phyloP scores from a whole-genome alignment of 2,113 vertebrate genomes.

The Alethe castanea region DNA sequence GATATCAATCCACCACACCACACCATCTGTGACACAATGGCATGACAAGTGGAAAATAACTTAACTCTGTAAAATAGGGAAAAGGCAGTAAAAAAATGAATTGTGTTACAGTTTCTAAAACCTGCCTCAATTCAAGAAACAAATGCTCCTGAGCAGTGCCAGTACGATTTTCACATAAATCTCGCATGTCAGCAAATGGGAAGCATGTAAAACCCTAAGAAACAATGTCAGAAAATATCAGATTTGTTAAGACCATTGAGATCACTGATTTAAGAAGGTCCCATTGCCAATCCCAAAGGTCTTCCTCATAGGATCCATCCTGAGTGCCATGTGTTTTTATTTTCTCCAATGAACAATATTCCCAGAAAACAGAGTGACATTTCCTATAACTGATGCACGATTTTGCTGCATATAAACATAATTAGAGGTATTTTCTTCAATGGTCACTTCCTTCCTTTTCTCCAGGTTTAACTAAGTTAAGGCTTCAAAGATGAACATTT shows the following conservation, averaged over 20 bases:
- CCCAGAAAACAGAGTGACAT: neutral
- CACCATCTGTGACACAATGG: slow-evolving; percentile 7
- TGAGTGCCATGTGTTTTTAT: neutral
- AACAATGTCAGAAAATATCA: neutral
- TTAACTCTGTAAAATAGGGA: slow-evolving; percentile 22
- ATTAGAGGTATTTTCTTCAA: neutral
- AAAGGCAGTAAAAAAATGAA: slow-evolving; percentile 58
- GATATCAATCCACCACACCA: slow-evolving; percentile 2
- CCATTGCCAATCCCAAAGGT: neutral
- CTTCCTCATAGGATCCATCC: neutral
- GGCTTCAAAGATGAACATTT: neutral
- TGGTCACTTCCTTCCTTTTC: neutral
- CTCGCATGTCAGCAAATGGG: neutral
- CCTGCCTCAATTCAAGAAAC: slow-evolving; percentile 43
- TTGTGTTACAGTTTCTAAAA: slow-evolving; percentile 51
- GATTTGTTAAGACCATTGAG: neutral
- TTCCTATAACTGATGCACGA: neutral
- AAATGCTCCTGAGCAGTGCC: neutral
- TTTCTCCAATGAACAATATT: neutral
- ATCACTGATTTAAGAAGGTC: neutral
- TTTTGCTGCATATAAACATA: neutral
- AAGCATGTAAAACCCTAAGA: slow-evolving; percentile 10
- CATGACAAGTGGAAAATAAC: slow-evolving; percentile 54
- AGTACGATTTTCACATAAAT: slow-evolving; percentile 27
- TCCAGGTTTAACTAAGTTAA: neutral